phyloP scores from a whole-genome alignment of 2,113 vertebrate genomes.

The Sinocyclocheilus grahami region DNA sequence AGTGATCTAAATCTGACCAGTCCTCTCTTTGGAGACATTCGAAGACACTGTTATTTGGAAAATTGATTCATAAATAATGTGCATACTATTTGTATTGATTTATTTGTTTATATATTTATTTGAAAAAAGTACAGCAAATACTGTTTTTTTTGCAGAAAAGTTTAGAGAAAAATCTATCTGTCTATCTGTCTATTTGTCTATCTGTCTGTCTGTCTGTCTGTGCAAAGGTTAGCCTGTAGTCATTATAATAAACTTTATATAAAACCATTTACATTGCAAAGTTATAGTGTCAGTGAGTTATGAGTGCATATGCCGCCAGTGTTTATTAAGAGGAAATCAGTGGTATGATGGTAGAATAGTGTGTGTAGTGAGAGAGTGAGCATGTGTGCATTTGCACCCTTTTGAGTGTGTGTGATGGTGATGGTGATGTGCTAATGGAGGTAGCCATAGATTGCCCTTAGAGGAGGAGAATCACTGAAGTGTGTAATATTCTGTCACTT shows the following conservation, averaged over 20 bases:
- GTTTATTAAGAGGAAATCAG: background rate
- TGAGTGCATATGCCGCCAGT: background rate
- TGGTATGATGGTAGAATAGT: background rate
- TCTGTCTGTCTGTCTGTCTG: no score
- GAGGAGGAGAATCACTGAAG: slow-evolving; percentile 37
- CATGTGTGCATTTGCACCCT: slow-evolving; percentile 14
- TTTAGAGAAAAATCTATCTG: no score
- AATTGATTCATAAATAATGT: no score
- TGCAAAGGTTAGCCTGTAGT: background rate
- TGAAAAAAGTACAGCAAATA: no score
- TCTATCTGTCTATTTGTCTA: no score
- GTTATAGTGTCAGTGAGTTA: background rate
- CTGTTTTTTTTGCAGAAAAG: no score
- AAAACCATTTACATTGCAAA: background rate
- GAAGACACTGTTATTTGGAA: background rate
- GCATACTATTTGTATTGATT: no score
- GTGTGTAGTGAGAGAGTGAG: background rate
- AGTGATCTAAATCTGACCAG: background rate
- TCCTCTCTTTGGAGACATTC: background rate
- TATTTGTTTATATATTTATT: no score
- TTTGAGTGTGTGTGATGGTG: slow-evolving; percentile 21
- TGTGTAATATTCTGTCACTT: slow-evolving; percentile 22
- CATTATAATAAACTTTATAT: slow-evolving; percentile 1
- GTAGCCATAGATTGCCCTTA: slow-evolving; percentile 25
- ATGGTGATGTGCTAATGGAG: slow-evolving; percentile 34